Base-by-base conservation (phyloP, 1,140 invertebrate genomes). In the Diuraphis noxia region DNA sequence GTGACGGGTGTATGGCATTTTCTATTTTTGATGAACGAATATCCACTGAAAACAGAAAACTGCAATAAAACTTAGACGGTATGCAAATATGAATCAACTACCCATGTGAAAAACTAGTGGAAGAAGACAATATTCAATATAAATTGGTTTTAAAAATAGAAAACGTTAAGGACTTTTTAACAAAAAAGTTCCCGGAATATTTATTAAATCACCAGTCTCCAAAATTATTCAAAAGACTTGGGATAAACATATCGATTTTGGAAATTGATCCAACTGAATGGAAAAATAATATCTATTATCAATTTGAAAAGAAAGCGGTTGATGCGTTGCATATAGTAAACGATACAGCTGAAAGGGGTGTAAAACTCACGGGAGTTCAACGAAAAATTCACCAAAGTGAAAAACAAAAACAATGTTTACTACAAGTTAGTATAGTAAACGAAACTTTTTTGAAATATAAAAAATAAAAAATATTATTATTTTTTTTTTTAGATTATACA, bases 11-110 rank as follows among this genome's bases (percentile, higher is more conserved):
- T 72, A 92, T 91, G 46, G 82, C 86, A 38, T 92, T 93, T 72
- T 90, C 92, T 38, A 92, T 93, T 85, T 93, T 93, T 92, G 93
- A 93, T 46, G 43, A 85, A 85, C 40, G 41, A 85, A n/a, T 85
- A 34, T 92, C 63, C 90, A 30, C 86, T 88, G 8, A 88, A 49
- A 85, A 17, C 13, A 81, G 79, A 85, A 85, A 6, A 49, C 4
- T 19, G 82, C 82, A n/a, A 13, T 43, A 6, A 85, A 85, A 46
- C 30, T 85, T 10, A 46, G 3, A 34, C n/a, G 21, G 82, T 43
- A 85, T 46, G 30, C 46, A 85, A 85, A 85, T 4, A 85, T 93
- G 38, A 36, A 21, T 36, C 92, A 92, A 81, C 19, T 93, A 17
- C 19, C n/a, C n/a, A 49, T 40, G 19, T 49, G 92, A 92, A 72